A percentile compares a stretch with the other conserved stretches of the same genome.
phyloP scores from a whole-genome alignment of 2,113 vertebrate genomes.

The Tympanuchus pallidicinctus region DNA sequence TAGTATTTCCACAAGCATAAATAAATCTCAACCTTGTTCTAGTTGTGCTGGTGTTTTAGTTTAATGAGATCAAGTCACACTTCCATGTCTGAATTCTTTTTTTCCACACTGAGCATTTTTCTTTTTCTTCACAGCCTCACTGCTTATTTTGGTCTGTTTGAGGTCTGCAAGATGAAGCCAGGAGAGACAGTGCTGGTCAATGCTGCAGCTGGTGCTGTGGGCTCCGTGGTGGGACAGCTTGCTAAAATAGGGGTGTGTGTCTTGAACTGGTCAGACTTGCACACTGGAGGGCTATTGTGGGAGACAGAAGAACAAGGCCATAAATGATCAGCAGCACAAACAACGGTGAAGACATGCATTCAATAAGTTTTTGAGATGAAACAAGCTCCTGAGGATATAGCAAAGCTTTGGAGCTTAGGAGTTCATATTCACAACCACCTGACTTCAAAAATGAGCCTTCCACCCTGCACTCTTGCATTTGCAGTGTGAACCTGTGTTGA shows the following conservation, averaged over 20 bases:
- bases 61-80: neutral
- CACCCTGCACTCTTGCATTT: neutral
- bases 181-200: conserved; percentile 89
- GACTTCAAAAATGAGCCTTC: neutral
- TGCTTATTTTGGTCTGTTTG: conserved; percentile 86
- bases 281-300: neutral
- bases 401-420: neutral
- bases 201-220: conserved; percentile 89
- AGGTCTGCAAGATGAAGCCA: conserved; percentile 81
- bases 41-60: neutral
- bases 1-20: neutral
- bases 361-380: neutral
- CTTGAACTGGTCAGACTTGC: neutral
- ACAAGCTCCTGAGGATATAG: neutral
- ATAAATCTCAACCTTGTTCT: neutral
- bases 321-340: neutral
- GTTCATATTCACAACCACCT: fast-evolving
- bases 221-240: conserved; percentile 87
- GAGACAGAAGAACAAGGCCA: neutral
- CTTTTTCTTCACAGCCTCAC: conserved; percentile 80
- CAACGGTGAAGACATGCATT: neutral
- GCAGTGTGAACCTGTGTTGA: neutral
- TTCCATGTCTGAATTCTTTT: neutral
- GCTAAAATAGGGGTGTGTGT: conserved; percentile 86
- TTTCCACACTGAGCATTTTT: neutral